Evolutionary conservation across 30 jellyfish, hydroid and myxozoan genomes (phyloP).

Genomic region (Morbakka virulenta): DNA sequence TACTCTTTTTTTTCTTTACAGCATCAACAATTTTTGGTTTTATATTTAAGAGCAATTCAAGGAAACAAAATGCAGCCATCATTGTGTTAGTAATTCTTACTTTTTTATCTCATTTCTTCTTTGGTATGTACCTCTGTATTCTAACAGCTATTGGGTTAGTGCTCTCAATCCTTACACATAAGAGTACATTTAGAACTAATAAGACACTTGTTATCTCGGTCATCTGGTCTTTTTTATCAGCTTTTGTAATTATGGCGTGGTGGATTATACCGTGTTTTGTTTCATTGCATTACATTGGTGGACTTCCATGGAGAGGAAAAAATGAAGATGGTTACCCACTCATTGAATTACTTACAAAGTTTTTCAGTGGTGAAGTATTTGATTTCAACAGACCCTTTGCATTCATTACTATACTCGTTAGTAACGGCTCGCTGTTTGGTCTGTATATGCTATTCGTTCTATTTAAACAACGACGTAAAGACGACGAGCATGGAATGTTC

Average conservation of each 20-base stretch:
- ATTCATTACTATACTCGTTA: slow-evolving; percentile 70
- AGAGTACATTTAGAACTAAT: no score
- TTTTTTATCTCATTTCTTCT: slow-evolving; percentile 56
- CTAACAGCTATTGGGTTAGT: slow-evolving; percentile 35
- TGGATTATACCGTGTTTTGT: slow-evolving; percentile 68
- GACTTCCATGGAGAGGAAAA: slow-evolving; percentile 70
- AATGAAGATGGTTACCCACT: slow-evolving; percentile 58
- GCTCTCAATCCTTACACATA: background rate
- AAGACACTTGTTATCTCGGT: background rate
- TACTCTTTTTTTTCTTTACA: background rate
- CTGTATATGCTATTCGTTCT: background rate
- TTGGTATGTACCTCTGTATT: slow-evolving; percentile 58
- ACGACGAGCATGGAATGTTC: background rate
- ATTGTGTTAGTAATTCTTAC: slow-evolving; percentile 22
- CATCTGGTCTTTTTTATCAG: slow-evolving; percentile 7
- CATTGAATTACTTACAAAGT: slow-evolving; percentile 3
- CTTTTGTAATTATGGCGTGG: slow-evolving; percentile 58
- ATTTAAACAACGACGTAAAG: background rate
- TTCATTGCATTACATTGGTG: slow-evolving; percentile 58
- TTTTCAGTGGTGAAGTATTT: slow-evolving; percentile 69
- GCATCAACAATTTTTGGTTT: slow-evolving; percentile 36
- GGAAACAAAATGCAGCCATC: background rate
- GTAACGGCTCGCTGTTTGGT: slow-evolving; percentile 36
- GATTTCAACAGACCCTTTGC: slow-evolving; percentile 53
- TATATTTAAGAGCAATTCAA: slow-evolving; percentile 1